These are phyloP conservation scores for Vicugna pacos DNA, from an alignment of 2,113 vertebrate species.

Conservation along the genomic window DNA sequence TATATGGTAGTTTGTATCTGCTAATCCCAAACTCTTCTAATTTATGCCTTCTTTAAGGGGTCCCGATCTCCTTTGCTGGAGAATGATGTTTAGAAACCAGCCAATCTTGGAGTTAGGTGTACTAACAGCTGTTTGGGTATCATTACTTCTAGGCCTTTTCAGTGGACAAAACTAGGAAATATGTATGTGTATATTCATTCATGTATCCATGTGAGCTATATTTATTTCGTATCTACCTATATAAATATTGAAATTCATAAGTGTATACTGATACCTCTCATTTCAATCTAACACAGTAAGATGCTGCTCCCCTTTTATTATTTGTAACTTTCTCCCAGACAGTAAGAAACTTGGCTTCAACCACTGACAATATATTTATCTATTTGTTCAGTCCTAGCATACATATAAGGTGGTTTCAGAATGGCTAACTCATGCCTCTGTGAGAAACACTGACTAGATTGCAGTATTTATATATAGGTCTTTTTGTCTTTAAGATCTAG, in stretches of 20 bases:
- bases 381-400: neutral
- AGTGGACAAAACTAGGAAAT: neutral
- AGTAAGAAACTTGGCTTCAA: neutral
- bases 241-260: neutral
- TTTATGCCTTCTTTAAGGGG: neutral
- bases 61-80: neutral
- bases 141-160: neutral
- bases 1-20: no score
- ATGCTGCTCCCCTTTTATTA: neutral
- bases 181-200: neutral
- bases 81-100: neutral
- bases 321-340: neutral
- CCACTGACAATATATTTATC: neutral
- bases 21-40: no score
- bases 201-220: neutral
- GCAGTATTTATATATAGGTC: neutral
- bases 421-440: neutral
- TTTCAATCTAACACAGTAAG: neutral
- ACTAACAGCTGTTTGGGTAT: neutral
- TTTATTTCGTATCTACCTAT: neutral
- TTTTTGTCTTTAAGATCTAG: constrained; percentile 17
- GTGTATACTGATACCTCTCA: neutral
- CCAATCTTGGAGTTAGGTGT: neutral
- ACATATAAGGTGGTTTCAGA: neutral
- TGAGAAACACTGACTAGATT: constrained; percentile 28